Evolutionary conservation across 1,140 invertebrate species (phyloP).

Genomic region (Bathynomus jamesi): DNA sequence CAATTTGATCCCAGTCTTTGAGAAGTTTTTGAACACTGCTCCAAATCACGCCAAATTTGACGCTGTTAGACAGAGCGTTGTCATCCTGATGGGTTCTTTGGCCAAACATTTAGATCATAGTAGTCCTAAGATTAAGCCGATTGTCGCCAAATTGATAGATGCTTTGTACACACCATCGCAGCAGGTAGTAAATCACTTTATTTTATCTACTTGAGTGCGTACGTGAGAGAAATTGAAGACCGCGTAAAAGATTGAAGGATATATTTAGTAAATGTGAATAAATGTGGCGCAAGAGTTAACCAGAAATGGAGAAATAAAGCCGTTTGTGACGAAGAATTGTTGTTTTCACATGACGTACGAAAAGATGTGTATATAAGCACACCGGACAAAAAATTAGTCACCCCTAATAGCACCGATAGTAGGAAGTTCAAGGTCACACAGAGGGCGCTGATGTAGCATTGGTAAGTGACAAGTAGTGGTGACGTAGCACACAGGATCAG

Average conservation of each 20-base stretch:
- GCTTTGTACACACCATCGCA: constrained; percentile 94
- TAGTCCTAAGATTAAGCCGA: constrained; percentile 83
- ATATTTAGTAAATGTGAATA: no score
- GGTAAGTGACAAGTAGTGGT: no score
- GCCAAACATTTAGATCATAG: constrained; percentile 88
- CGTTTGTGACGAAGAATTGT: no score
- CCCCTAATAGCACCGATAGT: no score
- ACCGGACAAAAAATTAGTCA: no score
- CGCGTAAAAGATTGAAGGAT: no score
- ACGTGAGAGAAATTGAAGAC: not conserved
- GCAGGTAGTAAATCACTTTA: constrained; percentile 56
- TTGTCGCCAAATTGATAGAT: constrained; percentile 79
- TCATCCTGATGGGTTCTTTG: constrained; percentile 92
- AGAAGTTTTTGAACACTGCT: constrained; percentile 80
- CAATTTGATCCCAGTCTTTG: constrained; percentile 75
- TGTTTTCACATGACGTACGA: no score
- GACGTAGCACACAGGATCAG: no score
- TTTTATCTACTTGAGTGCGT: not conserved
- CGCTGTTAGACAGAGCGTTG: constrained; percentile 85
- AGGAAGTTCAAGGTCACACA: no score
- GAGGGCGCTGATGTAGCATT: no score
- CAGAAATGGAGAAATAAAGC: not conserved
- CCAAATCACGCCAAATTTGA: constrained; percentile 81
- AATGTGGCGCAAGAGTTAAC: no score
- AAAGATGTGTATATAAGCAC: no score